Base-by-base conservation (phyloP, 2,888 invertebrate genomes). In the Acleris laterana region DNA sequence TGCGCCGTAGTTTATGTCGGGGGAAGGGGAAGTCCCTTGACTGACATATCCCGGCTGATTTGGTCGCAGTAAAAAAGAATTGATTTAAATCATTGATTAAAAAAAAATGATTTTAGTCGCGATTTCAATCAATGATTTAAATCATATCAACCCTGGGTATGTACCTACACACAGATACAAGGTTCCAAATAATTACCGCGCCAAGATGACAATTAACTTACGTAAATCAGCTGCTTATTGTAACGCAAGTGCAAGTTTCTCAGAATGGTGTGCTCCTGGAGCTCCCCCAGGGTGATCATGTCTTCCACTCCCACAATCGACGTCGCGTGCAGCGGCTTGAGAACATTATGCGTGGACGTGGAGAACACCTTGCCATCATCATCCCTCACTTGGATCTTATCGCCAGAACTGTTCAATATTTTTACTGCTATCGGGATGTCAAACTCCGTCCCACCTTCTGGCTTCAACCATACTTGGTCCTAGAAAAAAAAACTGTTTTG, bases 271-370 rank as follows among this genome's bases (percentile, higher is more conserved):
- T 97, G 97, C 82, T 99, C 99, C 84, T 99, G 98, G 52, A 99
- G 93, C 85, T 99, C 99, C 1, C 98, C 98, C 48, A 99, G 93
- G 42, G 96, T 96, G 75, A 99, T 99, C 98, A 99, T 98, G 84
- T 99, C 99, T 81, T 98, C 98, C 16, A 98, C 98, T 32, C 97
- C 97, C 65, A 94, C 92, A 56, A 96, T 93, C 1, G 97, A 97
- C 17, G 97, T 96, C 5, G 95, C 89, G 80, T 97, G 97, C 94
- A 98, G 95, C 4, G 95, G 93, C 79, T 96, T 96, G 62, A 95
- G 80, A 38, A 96, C 94, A 80, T 95, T 95, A n/a, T 90, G 90
- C 0, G 93, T 85, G 2, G 93, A 84, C 17, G 95, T 93, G 74
- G 93, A 93, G 63, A 93, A 93, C 78, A 97, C 96, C 77, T 96